Evolutionary conservation across 1,140 invertebrate species (phyloP).

Genomic region (Vollenhovia emeryi): DNA sequence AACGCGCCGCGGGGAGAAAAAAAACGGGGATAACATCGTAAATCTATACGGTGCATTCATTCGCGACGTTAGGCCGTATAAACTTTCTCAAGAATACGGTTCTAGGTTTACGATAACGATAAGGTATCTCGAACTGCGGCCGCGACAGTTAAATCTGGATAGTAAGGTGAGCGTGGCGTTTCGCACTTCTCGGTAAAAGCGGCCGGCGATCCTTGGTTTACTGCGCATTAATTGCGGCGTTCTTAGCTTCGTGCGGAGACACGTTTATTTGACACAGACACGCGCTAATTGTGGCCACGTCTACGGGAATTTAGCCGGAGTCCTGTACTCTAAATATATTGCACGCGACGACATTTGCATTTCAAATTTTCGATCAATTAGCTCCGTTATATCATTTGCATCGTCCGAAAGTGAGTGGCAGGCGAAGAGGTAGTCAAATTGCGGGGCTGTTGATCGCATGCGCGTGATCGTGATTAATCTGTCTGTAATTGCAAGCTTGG

Average conservation of each 20-base stretch:
- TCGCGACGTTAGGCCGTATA: neutral
- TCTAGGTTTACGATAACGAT: slow-evolving; percentile 65
- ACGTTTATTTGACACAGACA: neutral
- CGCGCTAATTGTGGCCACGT: neutral
- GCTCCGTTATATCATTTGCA: slow-evolving; percentile 23
- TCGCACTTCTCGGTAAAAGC: slow-evolving; percentile 34
- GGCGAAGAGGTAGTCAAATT: slow-evolving; percentile 36
- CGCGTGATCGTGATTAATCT: slow-evolving; percentile 55
- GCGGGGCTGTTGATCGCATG: slow-evolving; percentile 35
- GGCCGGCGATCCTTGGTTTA: too few species aligned
- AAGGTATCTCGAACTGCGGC: slow-evolving; percentile 37
- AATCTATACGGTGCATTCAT: slow-evolving; percentile 11
- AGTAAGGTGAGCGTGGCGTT: neutral
- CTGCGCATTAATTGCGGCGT: neutral
- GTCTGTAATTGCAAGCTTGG: slow-evolving; percentile 41
- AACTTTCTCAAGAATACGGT: slow-evolving; percentile 31
- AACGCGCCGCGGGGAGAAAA: slow-evolving; percentile 11
- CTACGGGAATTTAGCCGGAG: neutral
- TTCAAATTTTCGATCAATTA: slow-evolving; percentile 29
- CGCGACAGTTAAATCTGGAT: slow-evolving; percentile 57
- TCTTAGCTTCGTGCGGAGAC: neutral
- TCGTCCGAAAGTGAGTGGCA: neutral
- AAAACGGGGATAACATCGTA: neutral
- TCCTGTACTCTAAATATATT: neutral
- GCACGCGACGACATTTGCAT: neutral